Percentiles rank a stretch among this genome's conserved stretches.
Evolutionary conservation across 2,113 vertebrate species (phyloP).

Genomic region (Silurus asotus): DNA sequence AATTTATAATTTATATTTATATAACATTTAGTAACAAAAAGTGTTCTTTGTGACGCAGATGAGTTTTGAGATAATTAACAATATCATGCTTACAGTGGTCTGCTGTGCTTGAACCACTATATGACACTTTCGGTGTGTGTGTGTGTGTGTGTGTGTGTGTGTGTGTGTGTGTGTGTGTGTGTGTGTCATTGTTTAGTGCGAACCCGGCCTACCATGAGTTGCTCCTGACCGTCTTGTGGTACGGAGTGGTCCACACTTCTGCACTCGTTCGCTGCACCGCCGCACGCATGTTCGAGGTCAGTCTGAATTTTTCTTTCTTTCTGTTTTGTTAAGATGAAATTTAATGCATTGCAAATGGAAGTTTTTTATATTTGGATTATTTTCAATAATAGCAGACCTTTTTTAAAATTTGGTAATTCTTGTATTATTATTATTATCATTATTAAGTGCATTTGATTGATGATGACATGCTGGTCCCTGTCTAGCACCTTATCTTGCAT

Average conservation of each 20-base stretch:
- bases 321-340: background rate
- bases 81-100: too few relatives aligned
- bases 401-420: too few relatives aligned
- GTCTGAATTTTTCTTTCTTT: constrained; percentile 32
- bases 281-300: constrained; percentile 98
- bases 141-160: background rate
- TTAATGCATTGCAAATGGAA: background rate
- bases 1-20: too few relatives aligned
- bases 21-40: too few relatives aligned
- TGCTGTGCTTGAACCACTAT: too few relatives aligned
- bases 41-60: too few relatives aligned
- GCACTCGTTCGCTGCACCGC: constrained; percentile 95
- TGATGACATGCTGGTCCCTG: constrained; percentile 31
- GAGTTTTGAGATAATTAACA: too few relatives aligned
- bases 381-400: background rate
- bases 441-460: constrained; percentile 10
- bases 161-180: background rate
- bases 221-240: constrained; percentile 94
- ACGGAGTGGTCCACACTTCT: constrained; percentile 97
- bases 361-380: background rate
- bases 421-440: background rate
- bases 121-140: too few relatives aligned
- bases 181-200: constrained; percentile 75
- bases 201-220: constrained; percentile 97
- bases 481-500: constrained; percentile 40